Evolutionary conservation across 64 coral and sea anemone genomes (phyloP), one percentile per base, ranked within the genome.

Genomic region (Astreopora myriophthalma): DNA sequence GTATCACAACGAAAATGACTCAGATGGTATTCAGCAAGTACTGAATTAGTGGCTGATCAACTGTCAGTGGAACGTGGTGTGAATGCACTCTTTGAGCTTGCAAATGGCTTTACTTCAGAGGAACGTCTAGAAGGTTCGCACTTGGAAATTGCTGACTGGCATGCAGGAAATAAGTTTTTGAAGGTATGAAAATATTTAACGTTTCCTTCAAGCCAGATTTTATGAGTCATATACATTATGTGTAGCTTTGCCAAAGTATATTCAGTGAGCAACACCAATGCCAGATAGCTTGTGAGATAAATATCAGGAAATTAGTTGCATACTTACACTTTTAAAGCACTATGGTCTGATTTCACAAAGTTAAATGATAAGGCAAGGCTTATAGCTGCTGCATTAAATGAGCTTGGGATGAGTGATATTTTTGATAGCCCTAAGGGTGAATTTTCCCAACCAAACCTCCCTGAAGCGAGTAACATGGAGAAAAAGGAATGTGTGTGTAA

Each of bases 11-110:
- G 85, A 88, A 31, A 88, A 88, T 61, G 72, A 55, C 26, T 30
- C 85, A 52, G 85, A 75, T 74, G 85, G 85, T 58, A 88, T 88
- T 37, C 71, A 88, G 51, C 68, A 88, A 88, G 85, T 88, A 32
- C 69, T 88, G 28, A 72, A 60, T 34, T 60, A 51, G 85, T 69
- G 20, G 86, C 71, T 89, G 86, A 89, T 62, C 86, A 89, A n/a
- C 69, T 89, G 12, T 76, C 86, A 76, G 86, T 68, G 16, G 86
- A 89, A 60, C 23, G 86, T 20, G 86, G 27, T 16, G 86, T 89
- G 49, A 89, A 89, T 89, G 72, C 51, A 65, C 71, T 89, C 22
- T 89, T 77, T 66, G 29, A 49, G 16, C 17, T 89, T 5, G 28
- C 48, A 32, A 89, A 89, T 76, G 87, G 87, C 23, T 66, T 89